Evolutionary conservation across 2,888 invertebrate species (phyloP).

Genomic region (Mythimna vitellina): DNA sequence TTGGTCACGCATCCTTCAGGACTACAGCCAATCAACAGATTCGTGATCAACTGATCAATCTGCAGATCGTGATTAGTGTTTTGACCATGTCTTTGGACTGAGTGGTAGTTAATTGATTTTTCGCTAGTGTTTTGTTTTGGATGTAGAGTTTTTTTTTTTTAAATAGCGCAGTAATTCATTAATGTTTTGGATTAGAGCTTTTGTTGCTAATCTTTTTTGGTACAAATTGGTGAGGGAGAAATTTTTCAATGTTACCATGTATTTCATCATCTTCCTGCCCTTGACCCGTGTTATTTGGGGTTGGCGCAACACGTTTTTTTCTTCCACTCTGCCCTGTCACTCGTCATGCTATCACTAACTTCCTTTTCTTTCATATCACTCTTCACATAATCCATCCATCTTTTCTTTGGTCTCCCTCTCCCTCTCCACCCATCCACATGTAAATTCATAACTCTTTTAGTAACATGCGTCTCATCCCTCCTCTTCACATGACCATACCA

Average conservation of each 20-base stretch:
- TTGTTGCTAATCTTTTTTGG: neutral
- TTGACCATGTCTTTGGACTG: slow-evolving; percentile 32
- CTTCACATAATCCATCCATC: too few species aligned
- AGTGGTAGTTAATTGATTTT: slow-evolving; percentile 56
- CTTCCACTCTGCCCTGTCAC: too few species aligned
- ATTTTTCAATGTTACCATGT: neutral
- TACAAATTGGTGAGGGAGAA: neutral
- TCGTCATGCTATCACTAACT: too few species aligned
- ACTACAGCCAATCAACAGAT: slow-evolving; percentile 51
- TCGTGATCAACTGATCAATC: slow-evolving; percentile 56
- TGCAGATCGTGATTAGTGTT: slow-evolving; percentile 41
- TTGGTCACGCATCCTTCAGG: slow-evolving; percentile 59
- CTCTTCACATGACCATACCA: too few species aligned
- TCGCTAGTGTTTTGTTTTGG: slow-evolving; percentile 28
- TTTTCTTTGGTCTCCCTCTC: too few species aligned
- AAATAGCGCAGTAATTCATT: neutral
- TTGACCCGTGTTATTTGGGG: too few species aligned
- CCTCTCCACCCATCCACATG: too few species aligned
- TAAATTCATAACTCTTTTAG: too few species aligned
- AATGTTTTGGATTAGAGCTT: neutral
- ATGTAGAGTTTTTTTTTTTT: neutral
- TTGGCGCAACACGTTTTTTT: too few species aligned
- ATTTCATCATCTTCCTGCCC: too few species aligned
- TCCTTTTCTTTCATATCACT: too few species aligned
- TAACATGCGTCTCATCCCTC: too few species aligned